Evolutionary conservation across 2,888 invertebrate species (phyloP).

Genomic region (Nomada goodeniana): DNA sequence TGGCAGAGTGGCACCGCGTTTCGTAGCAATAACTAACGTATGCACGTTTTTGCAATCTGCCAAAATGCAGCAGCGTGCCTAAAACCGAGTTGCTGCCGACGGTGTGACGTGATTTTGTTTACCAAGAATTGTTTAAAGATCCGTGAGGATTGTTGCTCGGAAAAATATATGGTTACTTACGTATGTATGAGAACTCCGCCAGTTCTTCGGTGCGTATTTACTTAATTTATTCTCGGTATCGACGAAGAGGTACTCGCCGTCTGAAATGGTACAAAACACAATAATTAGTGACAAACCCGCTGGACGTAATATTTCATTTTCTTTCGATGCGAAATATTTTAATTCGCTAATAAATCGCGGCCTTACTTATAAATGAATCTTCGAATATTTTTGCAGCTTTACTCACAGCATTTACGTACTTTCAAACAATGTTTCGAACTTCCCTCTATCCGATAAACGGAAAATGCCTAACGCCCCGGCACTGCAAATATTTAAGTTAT

Average conservation of each 20-base stretch:
- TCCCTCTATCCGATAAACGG: too few relatives aligned
- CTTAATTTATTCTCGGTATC: slow-evolving; percentile 97
- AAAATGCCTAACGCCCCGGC: too few relatives aligned
- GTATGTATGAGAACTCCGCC: slow-evolving; percentile 97
- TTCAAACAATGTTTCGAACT: too few relatives aligned
- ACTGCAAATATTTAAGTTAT: too few relatives aligned
- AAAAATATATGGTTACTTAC: slow-evolving; percentile 86
- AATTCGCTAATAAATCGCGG: background rate
- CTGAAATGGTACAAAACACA: slow-evolving; percentile 87
- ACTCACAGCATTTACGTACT: too few relatives aligned
- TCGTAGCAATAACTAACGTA: background rate
- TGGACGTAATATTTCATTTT: background rate
- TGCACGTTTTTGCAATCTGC: background rate
- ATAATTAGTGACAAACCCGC: background rate
- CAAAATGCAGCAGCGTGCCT: background rate
- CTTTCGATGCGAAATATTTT: background rate
- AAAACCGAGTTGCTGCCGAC: background rate
- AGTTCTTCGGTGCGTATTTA: slow-evolving; percentile 98
- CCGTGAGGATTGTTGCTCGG: background rate
- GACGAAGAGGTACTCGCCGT: slow-evolving; percentile 98
- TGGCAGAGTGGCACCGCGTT: slow-evolving; percentile 16
- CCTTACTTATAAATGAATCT: too few relatives aligned
- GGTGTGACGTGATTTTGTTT: background rate
- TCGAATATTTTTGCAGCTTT: too few relatives aligned
- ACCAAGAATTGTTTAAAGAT: background rate